Evolutionary conservation across 1,140 invertebrate species (phyloP), one percentile per base, ranked within the genome.

Genomic region (Calephelis nemesis): DNA sequence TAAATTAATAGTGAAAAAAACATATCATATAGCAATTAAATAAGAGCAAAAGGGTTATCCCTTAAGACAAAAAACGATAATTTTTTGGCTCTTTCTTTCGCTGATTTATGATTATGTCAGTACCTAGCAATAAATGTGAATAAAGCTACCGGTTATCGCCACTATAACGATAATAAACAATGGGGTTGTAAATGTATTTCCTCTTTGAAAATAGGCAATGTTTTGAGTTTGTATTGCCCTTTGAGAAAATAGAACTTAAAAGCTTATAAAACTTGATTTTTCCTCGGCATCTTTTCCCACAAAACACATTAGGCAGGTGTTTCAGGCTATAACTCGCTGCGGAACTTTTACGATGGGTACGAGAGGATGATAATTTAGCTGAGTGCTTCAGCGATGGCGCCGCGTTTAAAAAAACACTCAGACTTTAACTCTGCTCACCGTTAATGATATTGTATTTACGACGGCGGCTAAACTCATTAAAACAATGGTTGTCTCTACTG

Each of bases 341-440:
- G 58, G 30, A 42, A 60, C 58, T 60, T 60, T 60, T 60, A 60
- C 58, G 58, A 60, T 40, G 39, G 39, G 58, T 60, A 39, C 39
- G 39, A 60, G 58, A 60, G 58, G 39, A 60, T 60, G 58, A 60
- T 60, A 60, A 60, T 60, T 60, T 60, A 60, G 58, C 58, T 60
- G 58, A 60, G 58, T 60, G 58, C 58, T 60, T 60, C 58, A 7
- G 30, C 30, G 11, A 42, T 60, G 58, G 58, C 39, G 58, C 39
- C 58, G 12, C 58, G 30, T 60, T 60, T 60, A 60, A 60, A 60
- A 60, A 60, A 60, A 60, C 58, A 60, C 58, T 60, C 39, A 60
- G 39, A 60, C 58, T 60, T 60, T 60, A 60, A 42, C 58, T 60
- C 58, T 40, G 58, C 58, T n/a, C 19, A 4, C 30, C 58, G 58